Conservation (phyloP, 2,797 vertebrate species). For the Amblyraja radiata region DNA sequence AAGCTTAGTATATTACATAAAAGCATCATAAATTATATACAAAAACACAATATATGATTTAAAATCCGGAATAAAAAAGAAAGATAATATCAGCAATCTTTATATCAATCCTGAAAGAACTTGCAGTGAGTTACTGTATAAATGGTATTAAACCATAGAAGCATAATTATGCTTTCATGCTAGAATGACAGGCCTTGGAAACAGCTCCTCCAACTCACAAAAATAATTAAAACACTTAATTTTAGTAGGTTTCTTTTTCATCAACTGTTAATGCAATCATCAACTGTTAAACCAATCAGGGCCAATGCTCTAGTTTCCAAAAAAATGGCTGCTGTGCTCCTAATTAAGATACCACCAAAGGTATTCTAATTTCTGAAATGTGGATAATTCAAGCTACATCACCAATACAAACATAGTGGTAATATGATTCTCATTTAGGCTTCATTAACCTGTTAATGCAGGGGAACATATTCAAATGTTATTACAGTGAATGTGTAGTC, state of each 20-base stretch:
- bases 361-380: background rate
- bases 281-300: too few species aligned
- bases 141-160: background rate
- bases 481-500: background rate
- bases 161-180: background rate
- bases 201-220: background rate
- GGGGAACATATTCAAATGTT: background rate
- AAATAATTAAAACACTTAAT: background rate
- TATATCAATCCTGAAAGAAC: background rate
- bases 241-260: background rate
- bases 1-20: too few species aligned
- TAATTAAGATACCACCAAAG: background rate
- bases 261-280: too few species aligned
- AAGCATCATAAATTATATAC: too few species aligned
- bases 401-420: background rate
- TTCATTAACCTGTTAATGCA: background rate
- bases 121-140: background rate
- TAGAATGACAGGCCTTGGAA: background rate
- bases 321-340: background rate
- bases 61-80: too few species aligned
- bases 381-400: background rate
- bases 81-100: background rate
- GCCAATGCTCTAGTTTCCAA: too few species aligned
- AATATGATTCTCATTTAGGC: too few species aligned
- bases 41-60: too few species aligned